These are phyloP conservation scores for Onychostoma macrolepis DNA, from an alignment of 2,113 vertebrate genomes.

Conservation along the genomic window DNA sequence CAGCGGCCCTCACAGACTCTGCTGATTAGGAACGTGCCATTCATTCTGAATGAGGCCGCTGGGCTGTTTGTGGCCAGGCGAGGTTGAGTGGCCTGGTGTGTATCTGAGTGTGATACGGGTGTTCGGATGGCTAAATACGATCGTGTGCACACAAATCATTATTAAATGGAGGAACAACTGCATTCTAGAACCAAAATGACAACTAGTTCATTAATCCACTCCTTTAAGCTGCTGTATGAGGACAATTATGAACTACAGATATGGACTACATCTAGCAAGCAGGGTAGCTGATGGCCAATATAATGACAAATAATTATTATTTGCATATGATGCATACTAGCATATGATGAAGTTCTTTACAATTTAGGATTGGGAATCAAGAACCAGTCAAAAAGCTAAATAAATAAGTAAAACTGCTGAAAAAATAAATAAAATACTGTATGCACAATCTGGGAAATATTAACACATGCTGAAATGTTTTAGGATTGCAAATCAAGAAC, in stretches of 20 bases:
- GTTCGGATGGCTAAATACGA: not conserved
- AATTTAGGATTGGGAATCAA: not conserved
- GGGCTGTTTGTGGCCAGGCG: conserved; percentile 31
- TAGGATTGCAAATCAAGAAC: not conserved
- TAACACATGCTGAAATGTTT: not conserved
- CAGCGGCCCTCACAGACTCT: conserved; percentile 67
- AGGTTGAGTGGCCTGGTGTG: conserved; percentile 15
- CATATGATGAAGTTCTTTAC: not conserved
- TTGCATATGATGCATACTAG: too few relatives aligned
- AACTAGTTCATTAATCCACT: not conserved
- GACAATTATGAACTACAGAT: not conserved
- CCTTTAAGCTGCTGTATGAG: not conserved
- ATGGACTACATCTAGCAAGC: not conserved
- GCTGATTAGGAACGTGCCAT: conserved; percentile 62
- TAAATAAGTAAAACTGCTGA: too few relatives aligned
- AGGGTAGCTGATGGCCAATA: not conserved
- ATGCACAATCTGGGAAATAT: not conserved
- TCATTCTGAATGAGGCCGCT: conserved; percentile 24
- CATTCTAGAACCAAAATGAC: not conserved
- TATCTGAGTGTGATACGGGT: not conserved
- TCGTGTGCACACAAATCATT: not conserved
- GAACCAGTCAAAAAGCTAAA: not conserved
- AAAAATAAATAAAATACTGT: too few relatives aligned
- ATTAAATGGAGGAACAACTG: not conserved
- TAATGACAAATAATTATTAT: too few relatives aligned